These are phyloP conservation scores for Endomychus coccineus DNA, from an alignment of 2,888 invertebrate species.

Conservation along the genomic window DNA sequence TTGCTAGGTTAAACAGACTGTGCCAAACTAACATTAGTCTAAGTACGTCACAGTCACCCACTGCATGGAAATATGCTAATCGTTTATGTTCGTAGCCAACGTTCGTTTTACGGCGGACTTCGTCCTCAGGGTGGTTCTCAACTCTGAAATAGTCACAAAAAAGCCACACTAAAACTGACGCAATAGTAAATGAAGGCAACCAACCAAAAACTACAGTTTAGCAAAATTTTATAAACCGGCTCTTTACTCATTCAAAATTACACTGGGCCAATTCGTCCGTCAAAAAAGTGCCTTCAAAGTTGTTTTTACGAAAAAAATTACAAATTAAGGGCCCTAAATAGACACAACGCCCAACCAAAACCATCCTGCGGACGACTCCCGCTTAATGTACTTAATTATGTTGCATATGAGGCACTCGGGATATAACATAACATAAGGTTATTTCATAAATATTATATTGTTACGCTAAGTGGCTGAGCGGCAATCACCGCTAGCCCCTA, in stretches of 20 bases:
- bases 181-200: slow-evolving; percentile 78
- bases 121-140: slow-evolving; percentile 54
- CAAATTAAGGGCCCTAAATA: slow-evolving; percentile 82
- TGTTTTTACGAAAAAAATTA: slow-evolving; percentile 80
- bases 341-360: slow-evolving; percentile 67
- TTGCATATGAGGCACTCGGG: slow-evolving; percentile 47
- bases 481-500: slow-evolving; percentile 35
- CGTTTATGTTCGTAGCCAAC: slow-evolving; percentile 26
- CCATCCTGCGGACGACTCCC: slow-evolving; percentile 39
- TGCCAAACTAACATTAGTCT: slow-evolving; percentile 7
- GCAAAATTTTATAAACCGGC: slow-evolving; percentile 36
- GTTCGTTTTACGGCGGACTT: slow-evolving; percentile 28
- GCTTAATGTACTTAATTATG: slow-evolving; percentile 38
- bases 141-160: slow-evolving; percentile 64
- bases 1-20: slow-evolving; percentile 10
- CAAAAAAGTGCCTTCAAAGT: slow-evolving; percentile 93
- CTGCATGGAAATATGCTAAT: slow-evolving; percentile 14
- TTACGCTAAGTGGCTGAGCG: slow-evolving; percentile 43
- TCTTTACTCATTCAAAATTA: slow-evolving; percentile 57
- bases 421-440: slow-evolving; percentile 44
- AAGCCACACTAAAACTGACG: slow-evolving; percentile 63
- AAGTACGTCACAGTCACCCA: slow-evolving; percentile 3
- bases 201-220: slow-evolving; percentile 47
- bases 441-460: slow-evolving; percentile 48
- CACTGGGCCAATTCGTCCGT: slow-evolving; percentile 91